Evolutionary conservation across 2,888 invertebrate genomes (phyloP).

Genomic region (Nemapogon koenigi): DNA sequence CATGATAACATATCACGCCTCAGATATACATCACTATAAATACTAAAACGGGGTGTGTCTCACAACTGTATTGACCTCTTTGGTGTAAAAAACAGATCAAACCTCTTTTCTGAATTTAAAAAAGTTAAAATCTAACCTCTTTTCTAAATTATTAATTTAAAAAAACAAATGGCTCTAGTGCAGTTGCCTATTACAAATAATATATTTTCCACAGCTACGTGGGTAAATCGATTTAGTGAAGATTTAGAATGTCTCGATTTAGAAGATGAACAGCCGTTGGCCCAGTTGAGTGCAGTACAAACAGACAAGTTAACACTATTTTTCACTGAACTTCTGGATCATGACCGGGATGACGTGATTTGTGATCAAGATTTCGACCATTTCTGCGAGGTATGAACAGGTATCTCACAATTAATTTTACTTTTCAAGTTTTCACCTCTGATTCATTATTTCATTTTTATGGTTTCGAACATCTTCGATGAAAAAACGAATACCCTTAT

Average conservation of each 20-base stretch:
- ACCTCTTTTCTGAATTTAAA: too few species aligned
- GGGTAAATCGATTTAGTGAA: conserved; percentile 76
- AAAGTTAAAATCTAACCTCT: neutral
- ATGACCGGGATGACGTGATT: conserved; percentile 75
- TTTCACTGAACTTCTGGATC: conserved; percentile 73
- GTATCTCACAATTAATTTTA: too few species aligned
- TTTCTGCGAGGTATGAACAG: conserved; percentile 65
- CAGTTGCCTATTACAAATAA: too few species aligned
- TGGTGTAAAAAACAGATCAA: too few species aligned
- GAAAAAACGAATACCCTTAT: too few species aligned
- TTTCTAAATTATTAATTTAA: neutral
- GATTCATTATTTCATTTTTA: too few species aligned
- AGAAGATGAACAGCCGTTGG: conserved; percentile 56
- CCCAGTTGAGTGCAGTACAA: conserved; percentile 66
- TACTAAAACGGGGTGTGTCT: too few species aligned
- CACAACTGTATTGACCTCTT: too few species aligned
- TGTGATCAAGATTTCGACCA: conserved; percentile 74
- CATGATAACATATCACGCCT: too few species aligned
- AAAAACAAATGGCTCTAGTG: conserved; percentile 4
- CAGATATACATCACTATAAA: too few species aligned
- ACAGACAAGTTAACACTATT: conserved; percentile 74
- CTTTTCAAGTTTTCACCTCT: too few species aligned
- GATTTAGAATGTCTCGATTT: conserved; percentile 65
- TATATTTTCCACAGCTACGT: conserved; percentile 65
- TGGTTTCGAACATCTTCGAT: too few species aligned